phyloP scores from a whole-genome alignment of 2,797 vertebrate genomes.

The Pyrocephalus nanus region DNA sequence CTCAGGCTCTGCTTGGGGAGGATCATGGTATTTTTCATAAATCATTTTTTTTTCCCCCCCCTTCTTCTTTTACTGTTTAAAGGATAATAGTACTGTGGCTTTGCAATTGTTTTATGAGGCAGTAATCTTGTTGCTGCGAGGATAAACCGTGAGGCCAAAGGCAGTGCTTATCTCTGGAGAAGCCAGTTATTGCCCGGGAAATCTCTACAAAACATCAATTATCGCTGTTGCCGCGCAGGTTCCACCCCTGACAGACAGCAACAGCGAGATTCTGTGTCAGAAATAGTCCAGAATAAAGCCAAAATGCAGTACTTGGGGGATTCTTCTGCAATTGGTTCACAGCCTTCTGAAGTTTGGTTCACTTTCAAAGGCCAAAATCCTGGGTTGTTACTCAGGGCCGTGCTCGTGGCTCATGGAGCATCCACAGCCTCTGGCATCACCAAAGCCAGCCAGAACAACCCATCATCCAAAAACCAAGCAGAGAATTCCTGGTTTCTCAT shows the following conservation, averaged over 20 bases:
- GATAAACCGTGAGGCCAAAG: conserved; percentile 58
- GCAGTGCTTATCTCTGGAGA: conserved; percentile 36
- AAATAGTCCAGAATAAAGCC: neutral
- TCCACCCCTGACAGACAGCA: neutral
- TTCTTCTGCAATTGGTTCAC: neutral
- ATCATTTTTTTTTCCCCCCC: conserved; percentile 2
- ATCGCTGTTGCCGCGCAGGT: fast-evolving
- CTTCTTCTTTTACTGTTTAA: conserved; percentile 42
- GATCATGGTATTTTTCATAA: conserved; percentile 65
- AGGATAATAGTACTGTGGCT: conserved; percentile 56
- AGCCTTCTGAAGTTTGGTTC: neutral
- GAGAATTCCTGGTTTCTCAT: neutral
- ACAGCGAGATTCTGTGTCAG: neutral
- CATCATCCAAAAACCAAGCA: fast-evolving
- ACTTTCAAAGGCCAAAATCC: too few species aligned
- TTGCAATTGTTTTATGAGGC: conserved; percentile 68
- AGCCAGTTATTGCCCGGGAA: conserved; percentile 38
- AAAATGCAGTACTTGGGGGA: neutral
- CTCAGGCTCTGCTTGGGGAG: conserved; percentile 39
- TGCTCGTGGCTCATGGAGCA: neutral
- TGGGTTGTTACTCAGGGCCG: fast-evolving
- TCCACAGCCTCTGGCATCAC: neutral
- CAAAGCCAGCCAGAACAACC: neutral
- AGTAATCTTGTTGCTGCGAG: conserved; percentile 64
- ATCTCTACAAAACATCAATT: neutral